phyloP scores from a whole-genome alignment of 64 coral and sea anemone genomes.

The Catalaphyllia jardinei region DNA sequence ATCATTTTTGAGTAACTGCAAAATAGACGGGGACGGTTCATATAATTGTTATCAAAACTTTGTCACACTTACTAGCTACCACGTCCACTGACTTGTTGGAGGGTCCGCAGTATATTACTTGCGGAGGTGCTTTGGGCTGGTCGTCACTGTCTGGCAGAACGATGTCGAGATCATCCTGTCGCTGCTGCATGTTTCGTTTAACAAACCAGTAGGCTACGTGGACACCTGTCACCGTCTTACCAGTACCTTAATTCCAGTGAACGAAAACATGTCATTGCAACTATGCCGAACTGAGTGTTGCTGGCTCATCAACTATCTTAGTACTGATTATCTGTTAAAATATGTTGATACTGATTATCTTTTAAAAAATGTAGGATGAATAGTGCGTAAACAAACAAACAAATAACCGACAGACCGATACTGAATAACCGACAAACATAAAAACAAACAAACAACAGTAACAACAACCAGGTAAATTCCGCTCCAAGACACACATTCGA shows the following conservation, averaged over 20 bases:
- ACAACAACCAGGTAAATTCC: too few relatives aligned
- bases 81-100: constrained; percentile 98
- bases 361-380: too few relatives aligned
- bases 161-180: not conserved
- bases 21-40: not conserved
- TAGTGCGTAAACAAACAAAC: too few relatives aligned
- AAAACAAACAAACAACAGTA: too few relatives aligned
- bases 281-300: too few relatives aligned
- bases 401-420: too few relatives aligned
- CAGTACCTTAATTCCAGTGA: constrained; percentile 70
- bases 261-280: not conserved
- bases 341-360: too few relatives aligned
- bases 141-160: not conserved
- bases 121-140: constrained; percentile 30
- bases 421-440: too few relatives aligned
- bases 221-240: constrained; percentile 93
- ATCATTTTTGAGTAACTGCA: too few relatives aligned
- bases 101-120: constrained; percentile 94
- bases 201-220: constrained; percentile 94
- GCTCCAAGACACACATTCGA: too few relatives aligned
- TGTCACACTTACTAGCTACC: constrained; percentile 57
- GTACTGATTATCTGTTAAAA: too few relatives aligned
- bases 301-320: too few relatives aligned
- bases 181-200: constrained; percentile 44
- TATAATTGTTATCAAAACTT: not conserved